phyloP scores from a whole-genome alignment of 2,888 invertebrate genomes.

The Phyllotreta striolata region DNA sequence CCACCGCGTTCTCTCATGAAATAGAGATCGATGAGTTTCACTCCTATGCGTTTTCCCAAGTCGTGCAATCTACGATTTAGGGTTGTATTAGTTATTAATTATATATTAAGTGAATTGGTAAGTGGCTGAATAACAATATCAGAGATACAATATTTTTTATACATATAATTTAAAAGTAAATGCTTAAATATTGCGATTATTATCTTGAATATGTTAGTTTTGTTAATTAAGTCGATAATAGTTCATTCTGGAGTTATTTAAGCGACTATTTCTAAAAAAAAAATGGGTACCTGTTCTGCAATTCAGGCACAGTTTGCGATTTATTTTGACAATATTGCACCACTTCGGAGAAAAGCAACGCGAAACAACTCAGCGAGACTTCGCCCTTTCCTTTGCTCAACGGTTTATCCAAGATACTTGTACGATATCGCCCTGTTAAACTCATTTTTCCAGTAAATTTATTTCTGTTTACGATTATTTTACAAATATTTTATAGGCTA shows the following conservation, averaged over 20 bases:
- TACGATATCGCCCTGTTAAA: conserved; percentile 67
- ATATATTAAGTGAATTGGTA: too few species aligned
- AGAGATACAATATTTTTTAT: background rate
- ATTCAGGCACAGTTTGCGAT: conserved; percentile 92
- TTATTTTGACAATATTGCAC: conserved; percentile 98
- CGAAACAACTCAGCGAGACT: conserved; percentile 91
- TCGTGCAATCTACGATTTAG: conserved; percentile 78
- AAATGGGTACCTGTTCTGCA: conserved; percentile 92
- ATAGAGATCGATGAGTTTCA: conserved; percentile 90
- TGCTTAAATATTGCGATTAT: too few species aligned
- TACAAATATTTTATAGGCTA: background rate
- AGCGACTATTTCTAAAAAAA: background rate
- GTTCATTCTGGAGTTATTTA: too few species aligned
- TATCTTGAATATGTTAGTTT: too few species aligned
- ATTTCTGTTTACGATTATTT: background rate
- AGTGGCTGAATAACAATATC: background rate
- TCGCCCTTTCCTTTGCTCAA: conserved; percentile 92
- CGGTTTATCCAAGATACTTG: conserved; percentile 88
- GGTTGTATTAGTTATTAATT: background rate
- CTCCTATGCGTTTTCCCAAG: conserved; percentile 94
- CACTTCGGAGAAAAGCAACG: conserved; percentile 95
- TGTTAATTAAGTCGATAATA: too few species aligned
- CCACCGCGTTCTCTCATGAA: conserved; percentile 93
- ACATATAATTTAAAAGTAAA: too few species aligned
- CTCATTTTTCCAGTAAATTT: conserved; percentile 52